Evolutionary conservation across 2,797 vertebrate genomes (phyloP), one percentile per base, ranked within the genome.

Genomic region (Diceros bicornis): DNA sequence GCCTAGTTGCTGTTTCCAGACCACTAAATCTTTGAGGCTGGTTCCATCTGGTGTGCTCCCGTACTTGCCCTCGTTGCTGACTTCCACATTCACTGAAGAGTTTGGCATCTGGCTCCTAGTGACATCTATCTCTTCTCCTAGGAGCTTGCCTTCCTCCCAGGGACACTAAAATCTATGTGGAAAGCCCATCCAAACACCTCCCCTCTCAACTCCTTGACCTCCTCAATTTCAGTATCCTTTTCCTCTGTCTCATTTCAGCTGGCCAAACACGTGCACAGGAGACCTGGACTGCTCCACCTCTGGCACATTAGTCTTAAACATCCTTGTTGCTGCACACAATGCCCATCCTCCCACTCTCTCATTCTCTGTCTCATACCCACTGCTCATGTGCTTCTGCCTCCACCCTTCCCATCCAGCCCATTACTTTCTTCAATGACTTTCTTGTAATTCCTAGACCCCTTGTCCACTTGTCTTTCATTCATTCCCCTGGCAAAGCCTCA

Each of bases 341-440:
- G 23, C 32, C 41, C 1, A 3, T 23, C 23, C 78, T 41, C 13
- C 68, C 9, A 21, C 5, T 8, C 13, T 55, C 25, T 27, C 16
- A 5, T 5, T 79, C 34, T 23, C 25, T 23, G 16, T 34, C 69
- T 14, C 44, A 2, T 14, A 4, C 12, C 7, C 44, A 17, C 4
- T 0, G 6, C 0, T 32, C 6, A 10, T 2, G 16, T 0, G 7
- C 0, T 44, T 2, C 14, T 2, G 16, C 21, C 32, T 62, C 32
- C 32, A 25, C 16, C 59, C 25, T n/a, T 44, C 27, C 50, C 55
- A 1, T 11, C 74, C 37, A 79, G 74, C 6, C 2, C n/a, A 11
- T n/a, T 20, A 16, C 6, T 25, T 14, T 11, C 6, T 44, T 16
- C 52, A 37, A 37, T 10, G 18, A 79, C 20, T 1, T 20, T 12